Base-by-base conservation (phyloP, 2,797 vertebrate genomes). In the Hippocampus kuda region DNA sequence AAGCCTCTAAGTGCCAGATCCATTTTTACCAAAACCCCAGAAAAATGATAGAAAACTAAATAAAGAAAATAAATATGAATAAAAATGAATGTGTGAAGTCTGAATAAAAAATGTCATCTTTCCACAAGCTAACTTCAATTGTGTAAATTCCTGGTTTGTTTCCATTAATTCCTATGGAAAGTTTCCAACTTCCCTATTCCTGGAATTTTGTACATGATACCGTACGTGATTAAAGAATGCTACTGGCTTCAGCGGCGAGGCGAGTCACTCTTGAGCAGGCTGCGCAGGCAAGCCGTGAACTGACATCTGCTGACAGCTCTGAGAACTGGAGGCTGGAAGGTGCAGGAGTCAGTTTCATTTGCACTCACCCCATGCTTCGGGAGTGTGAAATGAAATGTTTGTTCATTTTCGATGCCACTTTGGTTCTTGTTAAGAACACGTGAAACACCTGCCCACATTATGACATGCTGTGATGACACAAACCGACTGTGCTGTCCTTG, bases 261-360 rank as follows among this genome's bases (percentile, higher is more conserved):
- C 6, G 20, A 18, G 22, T 7, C 38, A n/a, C 27, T 34, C 15
- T 20, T 1, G 20, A 38, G 66, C 27, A 38, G 48, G 70, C 49
- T 11, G 57, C 1, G 38, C 67, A 64, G 68, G 70, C 65, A 77
- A 71, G 75, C 63, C 65, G 75, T 71, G 65, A 84, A 82, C 77
- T 85, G 85, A 85, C 84, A 81, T 86, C 77, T 82, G 78, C 77
- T 81, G 84, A 85, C 78, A 79, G 83, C 68, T 62, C 66, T 77
- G 82, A 86, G 84, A 87, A 84, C 72, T 81, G 75, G 77, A 76
- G 79, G 77, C 22, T 77, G 75, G 77, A 76, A 79, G 81, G 75
- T 77, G 77, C 70, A 77, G 69, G 70, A 80, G 77, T 81, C 81
- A 68, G 74, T 81, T 85, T 87, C 83, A 86, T 87, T 88, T 86